A percentile compares a stretch with the other conserved stretches of the same genome.
These are phyloP conservation scores for Empis stercorea DNA, from an alignment of 2,888 invertebrate species.

Conservation along the genomic window DNA sequence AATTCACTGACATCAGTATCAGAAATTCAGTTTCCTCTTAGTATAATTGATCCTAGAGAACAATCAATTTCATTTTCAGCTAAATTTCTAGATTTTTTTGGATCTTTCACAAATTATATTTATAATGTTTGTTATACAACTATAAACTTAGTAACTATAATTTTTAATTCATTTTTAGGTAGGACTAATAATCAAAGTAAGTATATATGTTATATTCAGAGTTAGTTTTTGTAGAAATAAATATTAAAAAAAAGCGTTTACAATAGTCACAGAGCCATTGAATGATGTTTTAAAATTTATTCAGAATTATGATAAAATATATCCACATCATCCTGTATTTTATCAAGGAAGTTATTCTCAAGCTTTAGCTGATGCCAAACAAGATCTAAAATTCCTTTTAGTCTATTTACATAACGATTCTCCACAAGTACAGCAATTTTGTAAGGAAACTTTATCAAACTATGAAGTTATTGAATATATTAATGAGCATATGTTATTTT, in stretches of 20 bases:
- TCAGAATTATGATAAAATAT: conserved; percentile 58
- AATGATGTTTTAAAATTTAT: conserved; percentile 81
- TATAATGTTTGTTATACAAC: conserved; percentile 69
- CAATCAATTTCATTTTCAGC: conserved; percentile 30
- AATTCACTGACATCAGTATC: conserved; percentile 52
- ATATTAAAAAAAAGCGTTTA: too few species aligned
- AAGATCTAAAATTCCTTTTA: conserved; percentile 74
- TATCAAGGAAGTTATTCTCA: conserved; percentile 82
- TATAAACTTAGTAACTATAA: conserved; percentile 48
- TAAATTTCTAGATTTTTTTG: conserved; percentile 49
- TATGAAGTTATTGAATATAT: conserved; percentile 59
- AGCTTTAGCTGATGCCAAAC: conserved; percentile 82
- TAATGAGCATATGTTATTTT: conserved; percentile 68
- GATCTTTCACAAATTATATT: conserved; percentile 57
- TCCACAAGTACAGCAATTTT: conserved; percentile 14
- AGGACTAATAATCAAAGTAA: conserved; percentile 6
- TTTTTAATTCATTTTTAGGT: conserved; percentile 14
- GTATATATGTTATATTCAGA: too few species aligned
- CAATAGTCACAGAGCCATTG: conserved; percentile 69
- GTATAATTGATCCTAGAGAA: conserved; percentile 13
- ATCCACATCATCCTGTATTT: conserved; percentile 68
- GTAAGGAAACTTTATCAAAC: conserved; percentile 51
- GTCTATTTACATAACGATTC: conserved; percentile 82
- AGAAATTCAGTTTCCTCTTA: conserved; percentile 27
- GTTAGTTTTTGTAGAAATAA: too few species aligned